Evolutionary conservation across 2,888 invertebrate genomes (phyloP).

Genomic region (Harpalus rufipes): DNA sequence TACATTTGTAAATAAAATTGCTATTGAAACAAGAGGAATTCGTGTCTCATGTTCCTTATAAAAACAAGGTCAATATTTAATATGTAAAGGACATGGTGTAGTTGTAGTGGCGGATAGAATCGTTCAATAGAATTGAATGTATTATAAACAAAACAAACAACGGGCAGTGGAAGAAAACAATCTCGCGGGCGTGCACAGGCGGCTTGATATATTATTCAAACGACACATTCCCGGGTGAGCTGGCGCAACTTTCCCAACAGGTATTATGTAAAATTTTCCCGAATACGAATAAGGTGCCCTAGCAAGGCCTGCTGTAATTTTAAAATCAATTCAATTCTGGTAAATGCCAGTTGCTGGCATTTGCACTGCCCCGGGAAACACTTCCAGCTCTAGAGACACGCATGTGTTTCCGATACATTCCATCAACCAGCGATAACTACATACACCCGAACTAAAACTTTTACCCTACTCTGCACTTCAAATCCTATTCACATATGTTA

Average conservation of each 20-base stretch:
- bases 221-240: conserved; percentile 53
- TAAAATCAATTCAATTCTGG: conserved; percentile 65
- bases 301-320: conserved; percentile 62
- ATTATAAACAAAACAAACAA: conserved; percentile 45
- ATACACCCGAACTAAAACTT: conserved; percentile 3
- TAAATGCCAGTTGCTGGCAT: conserved; percentile 64
- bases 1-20: no score
- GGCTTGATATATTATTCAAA: conserved; percentile 62
- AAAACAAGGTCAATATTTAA: no score
- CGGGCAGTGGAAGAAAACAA: conserved; percentile 44
- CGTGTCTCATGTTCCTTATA: no score
- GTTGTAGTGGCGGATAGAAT: no score
- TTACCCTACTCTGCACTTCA: neutral
- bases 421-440: neutral
- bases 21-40: no score
- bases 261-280: conserved; percentile 64
- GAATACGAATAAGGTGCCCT: conserved; percentile 62
- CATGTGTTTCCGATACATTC: neutral
- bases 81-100: no score
- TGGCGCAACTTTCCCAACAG: conserved; percentile 61
- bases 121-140: conserved; percentile 17
- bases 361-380: conserved; percentile 38
- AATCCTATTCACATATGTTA: neutral
- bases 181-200: conserved; percentile 35
- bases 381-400: no score